Conservation (phyloP, 2,888 invertebrate species). For the Apamea monoglypha region DNA sequence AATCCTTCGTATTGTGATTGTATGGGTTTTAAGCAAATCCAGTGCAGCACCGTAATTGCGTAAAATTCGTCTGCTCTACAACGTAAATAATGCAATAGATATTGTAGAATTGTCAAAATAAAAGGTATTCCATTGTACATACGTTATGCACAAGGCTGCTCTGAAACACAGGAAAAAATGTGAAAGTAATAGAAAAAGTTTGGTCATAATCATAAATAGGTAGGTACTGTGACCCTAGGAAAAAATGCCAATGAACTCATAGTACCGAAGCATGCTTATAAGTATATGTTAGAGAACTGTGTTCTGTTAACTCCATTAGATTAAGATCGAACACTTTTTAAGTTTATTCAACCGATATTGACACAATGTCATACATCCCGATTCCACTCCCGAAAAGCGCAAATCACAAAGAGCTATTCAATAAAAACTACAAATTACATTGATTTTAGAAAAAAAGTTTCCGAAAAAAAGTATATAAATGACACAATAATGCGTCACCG, state of each 20-base stretch:
- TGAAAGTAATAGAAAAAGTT: background rate
- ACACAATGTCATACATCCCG: slow-evolving; percentile 4
- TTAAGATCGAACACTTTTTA: background rate
- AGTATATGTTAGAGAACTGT: background rate
- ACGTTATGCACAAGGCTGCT: too few relatives aligned
- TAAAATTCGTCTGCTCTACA: too few relatives aligned
- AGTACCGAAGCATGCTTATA: background rate
- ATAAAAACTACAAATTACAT: slow-evolving; percentile 43
- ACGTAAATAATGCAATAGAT: too few relatives aligned
- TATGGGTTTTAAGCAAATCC: too few relatives aligned
- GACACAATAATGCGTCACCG: slow-evolving; percentile 63
- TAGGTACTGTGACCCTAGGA: background rate
- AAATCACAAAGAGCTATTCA: slow-evolving; percentile 42
- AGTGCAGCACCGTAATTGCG: too few relatives aligned
- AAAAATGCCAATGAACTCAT: background rate
- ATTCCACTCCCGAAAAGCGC: slow-evolving; percentile 42
- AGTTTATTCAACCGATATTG: slow-evolving; percentile 12
- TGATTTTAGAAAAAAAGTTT: slow-evolving; percentile 37
- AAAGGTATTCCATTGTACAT: too few relatives aligned
- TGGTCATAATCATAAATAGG: too few relatives aligned
- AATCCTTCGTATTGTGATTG: too few relatives aligned
- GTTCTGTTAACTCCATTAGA: too few relatives aligned
- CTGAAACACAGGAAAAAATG: background rate
- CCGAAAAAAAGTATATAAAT: slow-evolving; percentile 55
- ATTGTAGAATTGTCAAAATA: too few relatives aligned